Evolutionary conservation across 2,113 vertebrate genomes (phyloP).

Genomic region (Gymnorhina tibicen): DNA sequence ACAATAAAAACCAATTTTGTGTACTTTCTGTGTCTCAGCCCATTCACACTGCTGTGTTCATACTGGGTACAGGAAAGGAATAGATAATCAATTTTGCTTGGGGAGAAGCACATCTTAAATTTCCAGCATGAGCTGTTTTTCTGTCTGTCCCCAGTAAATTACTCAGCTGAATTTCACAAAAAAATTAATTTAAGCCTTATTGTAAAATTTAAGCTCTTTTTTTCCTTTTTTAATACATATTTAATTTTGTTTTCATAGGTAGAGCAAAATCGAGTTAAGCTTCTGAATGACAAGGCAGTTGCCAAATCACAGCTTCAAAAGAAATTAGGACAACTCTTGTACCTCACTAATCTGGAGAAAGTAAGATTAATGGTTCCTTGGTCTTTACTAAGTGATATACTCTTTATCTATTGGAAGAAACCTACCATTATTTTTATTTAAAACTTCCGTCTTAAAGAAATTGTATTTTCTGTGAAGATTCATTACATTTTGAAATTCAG

Average conservation of each 20-base stretch:
- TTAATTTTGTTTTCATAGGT: slow-evolving; percentile 75
- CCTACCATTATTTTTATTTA: neutral
- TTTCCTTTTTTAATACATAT: neutral
- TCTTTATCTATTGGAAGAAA: neutral
- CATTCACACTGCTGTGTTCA: neutral
- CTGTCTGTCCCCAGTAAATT: neutral
- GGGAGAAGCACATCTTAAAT: neutral
- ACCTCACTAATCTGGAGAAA: slow-evolving; percentile 96
- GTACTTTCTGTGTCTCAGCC: neutral
- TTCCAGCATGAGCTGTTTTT: neutral
- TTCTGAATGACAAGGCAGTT: slow-evolving; percentile 93
- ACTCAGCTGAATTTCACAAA: neutral
- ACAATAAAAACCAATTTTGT: neutral
- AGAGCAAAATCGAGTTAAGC: slow-evolving; percentile 93
- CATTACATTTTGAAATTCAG: neutral
- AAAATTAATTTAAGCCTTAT: neutral
- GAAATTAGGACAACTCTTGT: slow-evolving; percentile 94
- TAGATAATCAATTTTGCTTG: neutral
- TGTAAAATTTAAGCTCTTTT: neutral
- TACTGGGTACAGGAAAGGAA: neutral
- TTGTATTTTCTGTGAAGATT: neutral
- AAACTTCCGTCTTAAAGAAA: neutral
- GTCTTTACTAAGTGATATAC: neutral
- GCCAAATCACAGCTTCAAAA: slow-evolving; percentile 96
- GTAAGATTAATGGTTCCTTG: slow-evolving; percentile 60